Conservation (phyloP, 2,888 invertebrate species). For the Amphipyra tragopoginis region DNA sequence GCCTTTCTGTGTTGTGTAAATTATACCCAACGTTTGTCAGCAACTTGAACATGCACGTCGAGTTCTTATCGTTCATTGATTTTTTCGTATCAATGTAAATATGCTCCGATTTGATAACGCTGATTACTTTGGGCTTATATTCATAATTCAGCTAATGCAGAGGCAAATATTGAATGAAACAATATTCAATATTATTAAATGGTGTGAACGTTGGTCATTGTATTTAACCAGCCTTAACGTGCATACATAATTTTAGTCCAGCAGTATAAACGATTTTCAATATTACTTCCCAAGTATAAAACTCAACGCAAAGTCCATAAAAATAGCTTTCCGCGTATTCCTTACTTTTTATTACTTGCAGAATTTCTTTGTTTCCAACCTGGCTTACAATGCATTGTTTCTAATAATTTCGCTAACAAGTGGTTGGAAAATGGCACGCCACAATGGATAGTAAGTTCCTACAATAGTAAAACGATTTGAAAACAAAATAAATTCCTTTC, state of each 20-base stretch:
- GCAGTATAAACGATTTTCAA: slow-evolving; percentile 54
- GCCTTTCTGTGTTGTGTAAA: slow-evolving; percentile 71
- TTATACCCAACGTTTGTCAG: slow-evolving; percentile 57
- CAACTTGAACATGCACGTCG: slow-evolving; percentile 47
- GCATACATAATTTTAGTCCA: background rate
- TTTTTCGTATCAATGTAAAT: slow-evolving; percentile 63
- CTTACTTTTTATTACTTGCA: slow-evolving; percentile 79
- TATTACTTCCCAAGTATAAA: slow-evolving; percentile 65
- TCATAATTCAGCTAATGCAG: slow-evolving; percentile 49
- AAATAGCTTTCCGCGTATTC: slow-evolving; percentile 73
- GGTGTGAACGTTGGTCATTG: background rate
- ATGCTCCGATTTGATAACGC: slow-evolving; percentile 47
- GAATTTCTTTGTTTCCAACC: slow-evolving; percentile 82
- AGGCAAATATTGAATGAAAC: slow-evolving; percentile 39
- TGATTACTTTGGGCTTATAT: slow-evolving; percentile 58
- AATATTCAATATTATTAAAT: slow-evolving; percentile 9
- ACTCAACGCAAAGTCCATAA: slow-evolving; percentile 65
- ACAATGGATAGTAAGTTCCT: slow-evolving; percentile 66
- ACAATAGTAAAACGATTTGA: slow-evolving; percentile 65
- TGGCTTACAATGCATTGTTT: slow-evolving; percentile 79
- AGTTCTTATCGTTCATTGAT: slow-evolving; percentile 73
- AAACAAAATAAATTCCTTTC: slow-evolving; percentile 67
- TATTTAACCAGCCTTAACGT: background rate
- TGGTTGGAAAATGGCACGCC: slow-evolving; percentile 72
- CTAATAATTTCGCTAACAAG: slow-evolving; percentile 83